phyloP scores from a whole-genome alignment of 2,797 vertebrate species.

The Sebastes cheni region DNA sequence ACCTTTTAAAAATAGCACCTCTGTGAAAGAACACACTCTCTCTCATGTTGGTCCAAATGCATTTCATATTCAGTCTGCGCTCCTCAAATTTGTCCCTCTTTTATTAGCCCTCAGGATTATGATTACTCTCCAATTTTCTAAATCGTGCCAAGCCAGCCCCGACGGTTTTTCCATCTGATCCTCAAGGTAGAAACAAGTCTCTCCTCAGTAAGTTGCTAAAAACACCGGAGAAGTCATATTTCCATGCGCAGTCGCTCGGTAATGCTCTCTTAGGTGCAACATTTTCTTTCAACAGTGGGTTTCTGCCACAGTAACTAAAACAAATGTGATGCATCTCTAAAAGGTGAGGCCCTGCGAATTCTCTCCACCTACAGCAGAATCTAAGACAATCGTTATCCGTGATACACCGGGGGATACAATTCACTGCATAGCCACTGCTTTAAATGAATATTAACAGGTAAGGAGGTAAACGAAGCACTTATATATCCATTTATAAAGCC shows the following conservation, averaged over 20 bases:
- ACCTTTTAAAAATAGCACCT: conserved; percentile 71
- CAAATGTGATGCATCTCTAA: conserved; percentile 20
- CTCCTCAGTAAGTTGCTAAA: conserved; percentile 23
- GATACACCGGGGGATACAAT: background rate
- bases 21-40: conserved; percentile 59
- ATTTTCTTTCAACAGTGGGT: conserved; percentile 28
- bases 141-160: conserved; percentile 30
- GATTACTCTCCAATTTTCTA: conserved; percentile 53
- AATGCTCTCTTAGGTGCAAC: conserved; percentile 8
- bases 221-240: conserved; percentile 26
- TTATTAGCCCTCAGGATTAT: conserved; percentile 58
- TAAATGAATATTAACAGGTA: conserved; percentile 19
- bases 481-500: background rate
- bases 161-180: conserved; percentile 48
- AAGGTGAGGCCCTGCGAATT: conserved; percentile 10
- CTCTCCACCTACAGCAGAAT: conserved; percentile 11
- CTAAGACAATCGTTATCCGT: conserved; percentile 20
- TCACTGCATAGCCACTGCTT: background rate
- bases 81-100: conserved; percentile 46
- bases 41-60: conserved; percentile 25
- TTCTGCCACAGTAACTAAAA: conserved; percentile 5
- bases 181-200: conserved; percentile 37
- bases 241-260: background rate
- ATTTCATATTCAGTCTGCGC: conserved; percentile 42
- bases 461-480: background rate